These are phyloP conservation scores for Cirrhinus molitorella DNA, from an alignment of 2,797 vertebrate species.

Conservation along the genomic window DNA sequence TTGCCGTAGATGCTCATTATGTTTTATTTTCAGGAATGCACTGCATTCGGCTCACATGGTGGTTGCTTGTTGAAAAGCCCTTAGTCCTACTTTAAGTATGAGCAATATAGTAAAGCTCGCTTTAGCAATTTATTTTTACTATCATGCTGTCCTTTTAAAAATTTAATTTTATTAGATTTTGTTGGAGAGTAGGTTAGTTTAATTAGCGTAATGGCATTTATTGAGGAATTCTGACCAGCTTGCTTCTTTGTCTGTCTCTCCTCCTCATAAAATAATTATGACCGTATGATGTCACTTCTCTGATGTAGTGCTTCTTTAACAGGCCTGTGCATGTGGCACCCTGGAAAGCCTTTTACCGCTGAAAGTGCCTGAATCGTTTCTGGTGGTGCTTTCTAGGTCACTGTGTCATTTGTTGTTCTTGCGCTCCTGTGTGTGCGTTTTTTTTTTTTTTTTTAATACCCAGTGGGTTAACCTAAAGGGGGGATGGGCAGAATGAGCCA, in stretches of 20 bases:
- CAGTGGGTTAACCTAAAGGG: conserved; percentile 48
- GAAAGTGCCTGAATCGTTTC: conserved; percentile 75
- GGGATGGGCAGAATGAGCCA: conserved; percentile 29
- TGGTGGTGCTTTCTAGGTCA: conserved; percentile 78
- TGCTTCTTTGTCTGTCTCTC: conserved; percentile 60
- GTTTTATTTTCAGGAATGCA: neutral
- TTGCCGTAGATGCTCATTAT: neutral
- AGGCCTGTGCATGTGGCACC: conserved; percentile 62
- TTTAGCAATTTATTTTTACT: neutral
- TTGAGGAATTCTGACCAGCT: neutral
- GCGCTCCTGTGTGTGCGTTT: conserved; percentile 50
- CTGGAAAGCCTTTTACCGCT: conserved; percentile 72
- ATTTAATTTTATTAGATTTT: neutral
- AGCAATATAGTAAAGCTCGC: neutral
- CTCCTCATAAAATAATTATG: conserved; percentile 60
- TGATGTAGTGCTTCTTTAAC: neutral
- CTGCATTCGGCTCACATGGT: neutral
- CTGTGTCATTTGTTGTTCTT: conserved; percentile 67
- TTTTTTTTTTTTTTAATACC: neutral
- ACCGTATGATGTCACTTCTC: conserved; percentile 14
- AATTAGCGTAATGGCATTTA: conserved; percentile 9
- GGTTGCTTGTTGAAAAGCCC: neutral
- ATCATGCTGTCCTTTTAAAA: neutral
- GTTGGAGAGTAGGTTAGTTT: conserved; percentile 23
- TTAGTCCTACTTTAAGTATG: neutral